phyloP scores from a whole-genome alignment of 2,888 invertebrate genomes.

The Flabesymbios commensalis region DNA sequence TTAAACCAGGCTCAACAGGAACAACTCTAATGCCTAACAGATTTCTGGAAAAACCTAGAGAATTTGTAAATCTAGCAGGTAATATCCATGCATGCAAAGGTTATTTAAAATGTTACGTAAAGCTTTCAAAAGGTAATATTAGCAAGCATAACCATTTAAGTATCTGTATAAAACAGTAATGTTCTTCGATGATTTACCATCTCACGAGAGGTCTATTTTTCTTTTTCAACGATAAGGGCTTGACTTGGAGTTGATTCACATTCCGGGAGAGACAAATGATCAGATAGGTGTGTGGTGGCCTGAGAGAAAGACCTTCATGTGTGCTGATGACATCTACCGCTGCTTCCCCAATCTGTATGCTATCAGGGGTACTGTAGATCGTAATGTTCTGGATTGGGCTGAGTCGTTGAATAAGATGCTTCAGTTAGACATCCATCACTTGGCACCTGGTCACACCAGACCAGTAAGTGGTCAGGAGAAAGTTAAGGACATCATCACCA shows the following conservation, averaged over 20 bases:
- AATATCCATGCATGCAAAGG: no score
- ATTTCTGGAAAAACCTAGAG: no score
- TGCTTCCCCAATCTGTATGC: constrained; percentile 55
- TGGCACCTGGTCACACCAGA: constrained; percentile 48
- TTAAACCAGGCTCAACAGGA: constrained; percentile 27
- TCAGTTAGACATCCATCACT: constrained; percentile 37
- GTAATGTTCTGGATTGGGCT: constrained; percentile 44
- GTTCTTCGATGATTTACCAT: no score
- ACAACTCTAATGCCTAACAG: no score
- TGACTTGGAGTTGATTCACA: constrained; percentile 43
- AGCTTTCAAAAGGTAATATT: no score
- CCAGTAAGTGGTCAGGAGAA: constrained; percentile 39
- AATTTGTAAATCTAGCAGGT: no score
- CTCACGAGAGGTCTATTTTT: background rate
- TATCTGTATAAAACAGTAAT: no score
- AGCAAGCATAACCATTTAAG: no score
- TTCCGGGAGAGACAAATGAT: constrained; percentile 51
- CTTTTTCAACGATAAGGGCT: constrained; percentile 31
- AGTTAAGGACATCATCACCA: constrained; percentile 10
- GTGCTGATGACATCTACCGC: constrained; percentile 46
- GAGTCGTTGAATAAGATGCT: constrained; percentile 48
- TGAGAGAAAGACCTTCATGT: constrained; percentile 39
- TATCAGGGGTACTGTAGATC: constrained; percentile 45
- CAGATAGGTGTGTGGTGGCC: constrained; percentile 51
- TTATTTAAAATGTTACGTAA: no score